phyloP scores from a whole-genome alignment of 2,888 invertebrate genomes.

The Agriopis leucophaearia region DNA sequence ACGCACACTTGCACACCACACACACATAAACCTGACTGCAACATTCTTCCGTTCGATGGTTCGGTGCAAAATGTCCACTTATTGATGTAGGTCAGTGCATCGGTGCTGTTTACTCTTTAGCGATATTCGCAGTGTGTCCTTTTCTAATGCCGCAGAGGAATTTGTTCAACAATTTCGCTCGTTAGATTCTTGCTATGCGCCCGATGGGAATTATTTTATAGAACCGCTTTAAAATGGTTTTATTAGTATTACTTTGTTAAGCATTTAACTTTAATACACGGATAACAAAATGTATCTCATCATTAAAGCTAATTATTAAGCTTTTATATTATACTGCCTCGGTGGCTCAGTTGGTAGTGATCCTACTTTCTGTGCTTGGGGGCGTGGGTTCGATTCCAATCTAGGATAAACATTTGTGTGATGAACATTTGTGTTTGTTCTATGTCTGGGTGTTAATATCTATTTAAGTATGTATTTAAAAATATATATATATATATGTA shows the following conservation, averaged over 20 bases:
- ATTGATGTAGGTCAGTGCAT: constrained; percentile 80
- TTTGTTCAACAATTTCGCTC: constrained; percentile 64
- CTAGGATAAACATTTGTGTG: too few relatives aligned
- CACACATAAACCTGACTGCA: constrained; percentile 35
- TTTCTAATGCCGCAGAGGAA: constrained; percentile 58
- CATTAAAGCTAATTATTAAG: too few relatives aligned
- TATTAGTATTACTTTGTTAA: not conserved
- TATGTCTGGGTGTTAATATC: too few relatives aligned
- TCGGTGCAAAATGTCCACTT: constrained; percentile 70
- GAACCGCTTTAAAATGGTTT: constrained; percentile 4
- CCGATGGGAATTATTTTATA: constrained; percentile 26
- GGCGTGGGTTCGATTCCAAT: too few relatives aligned
- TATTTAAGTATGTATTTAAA: too few relatives aligned
- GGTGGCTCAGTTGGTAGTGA: too few relatives aligned
- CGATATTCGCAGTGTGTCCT: constrained; percentile 43
- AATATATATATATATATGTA: too few relatives aligned
- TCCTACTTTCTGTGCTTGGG: too few relatives aligned
- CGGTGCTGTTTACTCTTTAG: constrained; percentile 54
- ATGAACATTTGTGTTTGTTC: too few relatives aligned
- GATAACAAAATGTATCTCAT: too few relatives aligned
- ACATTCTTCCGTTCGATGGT: constrained; percentile 69
- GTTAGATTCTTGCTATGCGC: constrained; percentile 45
- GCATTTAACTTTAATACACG: too few relatives aligned
- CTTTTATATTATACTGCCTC: too few relatives aligned
- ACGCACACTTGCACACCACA: constrained; percentile 14